These are phyloP conservation scores for Syrrhaptes paradoxus DNA, from an alignment of 2,113 vertebrate species.

Conservation along the genomic window DNA sequence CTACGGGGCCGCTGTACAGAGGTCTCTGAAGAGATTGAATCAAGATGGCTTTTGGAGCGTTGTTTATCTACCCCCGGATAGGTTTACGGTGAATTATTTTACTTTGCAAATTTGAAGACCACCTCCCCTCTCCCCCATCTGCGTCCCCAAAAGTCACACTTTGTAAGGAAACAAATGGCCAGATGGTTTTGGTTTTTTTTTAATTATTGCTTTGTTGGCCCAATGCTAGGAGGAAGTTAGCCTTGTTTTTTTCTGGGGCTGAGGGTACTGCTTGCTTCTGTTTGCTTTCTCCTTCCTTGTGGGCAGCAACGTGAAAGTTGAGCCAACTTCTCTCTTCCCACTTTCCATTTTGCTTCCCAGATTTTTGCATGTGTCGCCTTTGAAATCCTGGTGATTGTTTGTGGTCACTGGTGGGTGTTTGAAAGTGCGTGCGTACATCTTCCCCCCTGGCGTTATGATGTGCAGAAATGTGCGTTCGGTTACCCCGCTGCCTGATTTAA, in stretches of 20 bases:
- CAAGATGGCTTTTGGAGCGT: not conserved
- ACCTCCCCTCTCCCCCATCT: not conserved
- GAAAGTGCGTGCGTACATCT: not conserved
- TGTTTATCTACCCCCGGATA: not conserved
- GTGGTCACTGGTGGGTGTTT: slow-evolving; percentile 45
- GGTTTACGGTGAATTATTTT: not conserved
- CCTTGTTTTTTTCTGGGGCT: not conserved
- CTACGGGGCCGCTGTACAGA: not conserved
- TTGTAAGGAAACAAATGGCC: not conserved
- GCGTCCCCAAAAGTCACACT: not conserved
- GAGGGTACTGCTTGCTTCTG: not conserved
- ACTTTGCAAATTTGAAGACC: not conserved
- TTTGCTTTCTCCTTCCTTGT: not conserved
- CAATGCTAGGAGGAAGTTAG: not conserved
- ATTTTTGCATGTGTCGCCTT: not conserved
- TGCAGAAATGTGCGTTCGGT: slow-evolving; percentile 43
- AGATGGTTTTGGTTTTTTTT: not conserved
- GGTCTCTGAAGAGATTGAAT: not conserved
- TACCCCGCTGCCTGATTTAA: slow-evolving; percentile 46
- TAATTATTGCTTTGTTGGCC: not conserved
- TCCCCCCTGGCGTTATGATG: slow-evolving; percentile 14
- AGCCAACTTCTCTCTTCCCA: not conserved
- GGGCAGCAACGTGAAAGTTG: not conserved
- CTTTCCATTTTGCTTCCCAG: not conserved
- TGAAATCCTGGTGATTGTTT: slow-evolving; percentile 38